A percentile compares a stretch with the other conserved stretches of the same genome.
phyloP scores from a whole-genome alignment of 2,113 vertebrate genomes.

The Apeltes quadracus region DNA sequence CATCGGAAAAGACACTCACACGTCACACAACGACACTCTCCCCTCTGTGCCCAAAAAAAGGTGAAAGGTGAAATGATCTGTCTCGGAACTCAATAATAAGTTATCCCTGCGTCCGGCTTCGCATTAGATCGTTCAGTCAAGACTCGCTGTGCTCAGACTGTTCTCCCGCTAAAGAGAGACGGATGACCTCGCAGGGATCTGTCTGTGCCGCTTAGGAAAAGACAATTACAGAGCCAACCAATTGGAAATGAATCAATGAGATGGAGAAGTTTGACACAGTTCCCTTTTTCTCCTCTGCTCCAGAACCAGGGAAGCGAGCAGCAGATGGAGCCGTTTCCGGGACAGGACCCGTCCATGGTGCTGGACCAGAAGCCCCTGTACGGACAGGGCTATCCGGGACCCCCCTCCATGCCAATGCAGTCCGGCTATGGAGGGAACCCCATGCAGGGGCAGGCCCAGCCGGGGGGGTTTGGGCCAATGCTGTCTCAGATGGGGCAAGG shows the following conservation, averaged over 20 bases:
- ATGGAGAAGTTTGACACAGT: slow-evolving; percentile 40
- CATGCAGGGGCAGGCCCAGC: slow-evolving; percentile 74
- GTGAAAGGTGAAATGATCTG: slow-evolving; percentile 26
- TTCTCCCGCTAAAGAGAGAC: slow-evolving; percentile 54
- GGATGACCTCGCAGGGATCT: slow-evolving; percentile 46
- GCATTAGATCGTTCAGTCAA: slow-evolving; percentile 52
- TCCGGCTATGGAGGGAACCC: slow-evolving; percentile 82
- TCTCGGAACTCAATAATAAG: slow-evolving; percentile 16
- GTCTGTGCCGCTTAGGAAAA: slow-evolving; percentile 57
- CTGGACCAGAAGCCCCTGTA: slow-evolving; percentile 94
- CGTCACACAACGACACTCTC: not conserved
- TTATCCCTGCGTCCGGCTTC: slow-evolving; percentile 24
- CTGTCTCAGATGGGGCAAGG: slow-evolving; percentile 81
- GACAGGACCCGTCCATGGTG: slow-evolving; percentile 88
- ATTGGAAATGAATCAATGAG: slow-evolving; percentile 57
- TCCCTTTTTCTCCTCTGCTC: slow-evolving; percentile 27
- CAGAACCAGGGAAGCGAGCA: slow-evolving; percentile 74
- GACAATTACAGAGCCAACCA: slow-evolving; percentile 46
- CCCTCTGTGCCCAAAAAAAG: not conserved
- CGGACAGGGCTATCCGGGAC: slow-evolving; percentile 87
- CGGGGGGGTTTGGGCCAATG: slow-evolving; percentile 78
- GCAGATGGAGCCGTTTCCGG: slow-evolving; percentile 86
- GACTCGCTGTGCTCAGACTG: slow-evolving; percentile 45
- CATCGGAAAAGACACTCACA: not conserved
- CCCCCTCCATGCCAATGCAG: slow-evolving; percentile 86